Evolutionary conservation across 2,797 vertebrate species (phyloP).

Genomic region (Phoeniculus purpureus): DNA sequence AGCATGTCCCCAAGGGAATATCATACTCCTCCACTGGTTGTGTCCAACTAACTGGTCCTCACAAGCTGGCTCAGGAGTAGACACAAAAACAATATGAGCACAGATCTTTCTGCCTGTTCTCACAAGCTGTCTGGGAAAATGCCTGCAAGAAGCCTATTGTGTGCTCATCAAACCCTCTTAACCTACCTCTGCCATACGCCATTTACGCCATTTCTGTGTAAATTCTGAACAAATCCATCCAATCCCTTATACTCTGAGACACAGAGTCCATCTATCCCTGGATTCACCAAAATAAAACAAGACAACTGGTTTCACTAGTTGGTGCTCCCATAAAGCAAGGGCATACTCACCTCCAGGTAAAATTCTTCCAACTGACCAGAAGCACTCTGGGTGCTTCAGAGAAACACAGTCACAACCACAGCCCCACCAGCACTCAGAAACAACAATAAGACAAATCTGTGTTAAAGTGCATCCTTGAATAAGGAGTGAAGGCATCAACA

Average conservation of each 20-base stretch:
- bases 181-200: background rate
- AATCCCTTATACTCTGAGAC: background rate
- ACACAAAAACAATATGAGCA: rapidly evolving
- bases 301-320: background rate
- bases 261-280: background rate
- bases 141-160: rapidly evolving
- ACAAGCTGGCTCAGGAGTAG: background rate
- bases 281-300: background rate
- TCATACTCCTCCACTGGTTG: background rate
- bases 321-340: background rate
- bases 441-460: constrained; percentile 35
- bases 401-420: background rate
- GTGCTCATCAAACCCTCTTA: background rate
- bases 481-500: background rate
- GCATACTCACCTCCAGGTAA: background rate
- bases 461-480: constrained; percentile 17
- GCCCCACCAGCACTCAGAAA: background rate
- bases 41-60: background rate
- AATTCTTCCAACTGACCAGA: background rate
- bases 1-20: background rate
- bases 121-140: background rate
- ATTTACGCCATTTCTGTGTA: rapidly evolving
- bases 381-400: background rate
- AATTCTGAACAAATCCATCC: background rate
- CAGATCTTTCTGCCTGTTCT: background rate